These are phyloP conservation scores for Caenorhabditis latens DNA, from an alignment of 1,140 invertebrate species.

Conservation along the genomic window DNA sequence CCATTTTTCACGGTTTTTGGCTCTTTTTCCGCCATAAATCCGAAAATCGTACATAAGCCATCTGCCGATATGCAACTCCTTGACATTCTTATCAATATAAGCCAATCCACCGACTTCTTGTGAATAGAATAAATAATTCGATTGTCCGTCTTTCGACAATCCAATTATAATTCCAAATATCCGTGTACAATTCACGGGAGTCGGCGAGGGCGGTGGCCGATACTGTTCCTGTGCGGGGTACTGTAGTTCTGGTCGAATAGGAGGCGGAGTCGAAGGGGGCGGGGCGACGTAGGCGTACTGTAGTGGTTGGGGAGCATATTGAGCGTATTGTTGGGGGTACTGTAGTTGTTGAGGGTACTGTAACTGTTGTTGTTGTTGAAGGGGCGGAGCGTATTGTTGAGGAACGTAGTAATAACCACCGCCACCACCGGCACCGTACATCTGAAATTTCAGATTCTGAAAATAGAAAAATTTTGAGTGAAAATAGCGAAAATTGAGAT, in stretches of 20 bases:
- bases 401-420: too few species aligned
- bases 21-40: too few species aligned
- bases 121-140: not conserved
- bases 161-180: conserved; percentile 3
- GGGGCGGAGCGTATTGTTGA: too few species aligned
- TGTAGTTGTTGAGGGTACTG: too few species aligned
- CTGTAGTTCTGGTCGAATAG: not conserved
- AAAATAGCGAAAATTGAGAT: too few species aligned
- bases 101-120: not conserved
- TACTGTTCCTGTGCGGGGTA: not conserved
- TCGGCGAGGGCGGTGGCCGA: not conserved
- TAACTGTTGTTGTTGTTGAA: too few species aligned
- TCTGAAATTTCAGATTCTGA: too few species aligned
- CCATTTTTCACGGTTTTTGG: too few species aligned
- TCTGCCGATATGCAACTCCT: not conserved
- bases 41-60: too few species aligned
- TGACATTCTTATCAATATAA: not conserved
- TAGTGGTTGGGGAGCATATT: not conserved
- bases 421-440: too few species aligned
- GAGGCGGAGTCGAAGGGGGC: not conserved
- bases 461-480: too few species aligned
- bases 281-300: not conserved
- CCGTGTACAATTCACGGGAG: not conserved
- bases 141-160: not conserved
- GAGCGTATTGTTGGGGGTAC: not conserved